A percentile compares a stretch with the other conserved stretches of the same genome.
phyloP scores from a whole-genome alignment of 2,113 vertebrate species.

The Regulus satrapa region DNA sequence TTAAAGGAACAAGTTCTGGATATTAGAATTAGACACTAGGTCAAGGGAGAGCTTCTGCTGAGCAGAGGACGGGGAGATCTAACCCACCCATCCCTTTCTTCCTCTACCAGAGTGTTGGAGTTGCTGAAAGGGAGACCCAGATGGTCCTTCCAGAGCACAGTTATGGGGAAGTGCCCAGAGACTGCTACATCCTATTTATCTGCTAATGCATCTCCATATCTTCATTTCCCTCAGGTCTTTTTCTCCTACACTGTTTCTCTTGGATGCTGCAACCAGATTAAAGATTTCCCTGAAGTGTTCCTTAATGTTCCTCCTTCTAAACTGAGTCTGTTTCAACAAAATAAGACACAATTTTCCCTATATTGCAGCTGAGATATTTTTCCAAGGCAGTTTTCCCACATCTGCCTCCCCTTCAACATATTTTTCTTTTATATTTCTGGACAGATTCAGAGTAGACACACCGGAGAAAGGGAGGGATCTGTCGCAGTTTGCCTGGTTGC shows the following conservation, averaged over 20 bases:
- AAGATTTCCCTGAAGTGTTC: conserved; percentile 30
- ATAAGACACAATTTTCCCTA: neutral
- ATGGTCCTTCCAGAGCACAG: neutral
- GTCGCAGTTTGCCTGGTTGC: neutral
- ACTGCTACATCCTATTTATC: neutral
- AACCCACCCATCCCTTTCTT: fast-evolving
- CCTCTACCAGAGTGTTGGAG: neutral
- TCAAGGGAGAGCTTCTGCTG: neutral
- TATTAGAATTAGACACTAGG: neutral
- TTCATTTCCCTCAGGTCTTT: conserved; percentile 33
- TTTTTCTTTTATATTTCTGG: neutral
- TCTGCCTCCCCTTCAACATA: neutral
- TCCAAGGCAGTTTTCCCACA: neutral
- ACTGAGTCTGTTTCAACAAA: conserved; percentile 10
- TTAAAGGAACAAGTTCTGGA: conserved; percentile 21
- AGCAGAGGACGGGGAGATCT: neutral
- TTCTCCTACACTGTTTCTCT: conserved; percentile 24
- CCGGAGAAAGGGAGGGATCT: neutral
- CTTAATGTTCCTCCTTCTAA: conserved; percentile 1
- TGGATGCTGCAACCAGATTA: neutral
- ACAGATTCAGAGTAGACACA: neutral
- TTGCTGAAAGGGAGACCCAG: neutral
- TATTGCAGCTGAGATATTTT: neutral
- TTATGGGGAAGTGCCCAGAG: neutral
- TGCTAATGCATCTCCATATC: neutral